Percentiles rank a stretch among this genome's conserved stretches.
Evolutionary conservation across 2,797 vertebrate genomes (phyloP).

Genomic region (Lateolabrax maculatus): DNA sequence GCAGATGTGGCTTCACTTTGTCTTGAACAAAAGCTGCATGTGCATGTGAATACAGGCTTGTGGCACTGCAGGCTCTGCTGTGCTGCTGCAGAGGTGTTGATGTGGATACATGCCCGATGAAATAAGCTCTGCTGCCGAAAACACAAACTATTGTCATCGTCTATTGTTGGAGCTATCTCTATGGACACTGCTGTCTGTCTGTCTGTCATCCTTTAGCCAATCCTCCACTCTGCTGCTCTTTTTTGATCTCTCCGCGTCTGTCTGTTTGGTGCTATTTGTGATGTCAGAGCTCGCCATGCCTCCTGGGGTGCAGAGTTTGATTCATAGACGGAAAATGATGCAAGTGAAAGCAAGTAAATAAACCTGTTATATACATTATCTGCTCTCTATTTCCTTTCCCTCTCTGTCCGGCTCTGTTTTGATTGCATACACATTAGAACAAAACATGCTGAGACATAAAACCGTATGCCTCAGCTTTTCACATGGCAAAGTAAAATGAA

Average conservation of each 20-base stretch:
- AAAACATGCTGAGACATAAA: conserved; percentile 44
- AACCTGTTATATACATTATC: conserved; percentile 62
- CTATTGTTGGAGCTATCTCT: conserved; percentile 35
- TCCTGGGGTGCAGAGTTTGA: conserved; percentile 43
- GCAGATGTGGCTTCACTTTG: neutral
- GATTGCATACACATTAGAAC: conserved; percentile 36
- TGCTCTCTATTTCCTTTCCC: conserved; percentile 49
- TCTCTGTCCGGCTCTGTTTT: conserved; percentile 31
- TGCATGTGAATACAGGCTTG: conserved; percentile 10
- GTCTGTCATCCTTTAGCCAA: conserved; percentile 29
- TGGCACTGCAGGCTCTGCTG: neutral
- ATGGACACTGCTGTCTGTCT: conserved; percentile 21
- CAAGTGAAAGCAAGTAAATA: conserved; percentile 68
- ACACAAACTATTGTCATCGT: conserved; percentile 31
- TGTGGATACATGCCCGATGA: neutral
- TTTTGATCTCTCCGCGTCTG: conserved; percentile 19
- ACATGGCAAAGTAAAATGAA: conserved; percentile 43
- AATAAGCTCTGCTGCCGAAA: conserved; percentile 32
- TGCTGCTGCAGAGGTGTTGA: neutral
- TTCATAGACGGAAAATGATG: conserved; percentile 52
- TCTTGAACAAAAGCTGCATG: conserved; percentile 1
- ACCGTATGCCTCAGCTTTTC: conserved; percentile 39
- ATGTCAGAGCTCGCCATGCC: conserved; percentile 41
- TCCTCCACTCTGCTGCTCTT: conserved; percentile 28
- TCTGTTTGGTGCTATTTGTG: conserved; percentile 19